Conservation (phyloP, 92 coral and sea anemone species). For the Phymanthus crucifer region DNA sequence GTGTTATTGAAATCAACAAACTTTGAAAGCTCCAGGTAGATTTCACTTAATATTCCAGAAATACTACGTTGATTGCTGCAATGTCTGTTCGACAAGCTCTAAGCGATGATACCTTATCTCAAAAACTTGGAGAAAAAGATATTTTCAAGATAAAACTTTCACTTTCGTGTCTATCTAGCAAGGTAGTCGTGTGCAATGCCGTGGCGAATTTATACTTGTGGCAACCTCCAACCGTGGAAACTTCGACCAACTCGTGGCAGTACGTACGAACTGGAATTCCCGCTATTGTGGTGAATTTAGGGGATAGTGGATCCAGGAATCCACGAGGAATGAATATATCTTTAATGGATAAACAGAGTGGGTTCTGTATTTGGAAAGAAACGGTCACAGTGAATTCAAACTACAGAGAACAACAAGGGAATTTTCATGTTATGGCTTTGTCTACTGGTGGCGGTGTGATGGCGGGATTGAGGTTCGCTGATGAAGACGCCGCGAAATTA, state of each 20-base stretch:
- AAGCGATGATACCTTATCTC: slow-evolving; percentile 69
- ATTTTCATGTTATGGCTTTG: slow-evolving; percentile 84
- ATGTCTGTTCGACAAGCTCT: slow-evolving; percentile 78
- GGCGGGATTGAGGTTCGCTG: slow-evolving; percentile 93
- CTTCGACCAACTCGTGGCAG: slow-evolving; percentile 83
- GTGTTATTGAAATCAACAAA: slow-evolving; percentile 2
- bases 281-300: slow-evolving; percentile 82
- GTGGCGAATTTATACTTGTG: slow-evolving; percentile 83
- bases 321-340: slow-evolving; percentile 84
- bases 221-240: slow-evolving; percentile 68
- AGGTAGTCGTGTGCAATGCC: slow-evolving; percentile 87
- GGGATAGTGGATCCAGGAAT: slow-evolving; percentile 88
- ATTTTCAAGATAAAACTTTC: slow-evolving; percentile 90
- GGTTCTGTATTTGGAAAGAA: slow-evolving; percentile 94
- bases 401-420: slow-evolving; percentile 85
- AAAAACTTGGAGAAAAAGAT: slow-evolving; percentile 78
- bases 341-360: slow-evolving; percentile 89
- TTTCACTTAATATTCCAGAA: not conserved
- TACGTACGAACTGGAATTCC: slow-evolving; percentile 86
- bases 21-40: slow-evolving; percentile 1
- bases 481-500: slow-evolving; percentile 79
- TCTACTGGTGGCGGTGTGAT: slow-evolving; percentile 81
- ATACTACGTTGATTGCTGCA: not conserved
- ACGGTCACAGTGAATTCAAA: slow-evolving; percentile 72
- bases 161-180: slow-evolving; percentile 91